These are phyloP conservation scores for Chiloscyllium plagiosum DNA, from an alignment of 2,113 vertebrate genomes.

Conservation along the genomic window DNA sequence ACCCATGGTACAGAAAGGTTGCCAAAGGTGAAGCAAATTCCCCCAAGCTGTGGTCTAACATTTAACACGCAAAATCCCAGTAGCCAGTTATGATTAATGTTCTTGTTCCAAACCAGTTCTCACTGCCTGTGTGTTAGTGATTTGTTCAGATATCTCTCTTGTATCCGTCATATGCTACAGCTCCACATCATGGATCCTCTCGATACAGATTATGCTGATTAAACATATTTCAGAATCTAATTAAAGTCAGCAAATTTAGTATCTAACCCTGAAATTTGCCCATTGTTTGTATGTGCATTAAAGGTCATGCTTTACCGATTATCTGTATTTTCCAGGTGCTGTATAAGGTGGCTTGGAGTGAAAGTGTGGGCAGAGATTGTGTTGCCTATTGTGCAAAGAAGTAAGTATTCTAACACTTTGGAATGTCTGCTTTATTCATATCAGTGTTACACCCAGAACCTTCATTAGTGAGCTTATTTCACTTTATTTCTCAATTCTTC, in stretches of 20 bases:
- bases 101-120: not conserved
- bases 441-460: not conserved
- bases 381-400: slow-evolving; percentile 82
- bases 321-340: slow-evolving; percentile 65
- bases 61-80: not conserved
- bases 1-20: not conserved
- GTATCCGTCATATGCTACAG: not conserved
- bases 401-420: slow-evolving; percentile 53
- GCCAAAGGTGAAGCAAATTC: not conserved
- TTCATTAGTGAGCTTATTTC: not conserved
- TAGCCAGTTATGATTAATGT: not conserved
- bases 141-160: not conserved
- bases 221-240: not conserved
- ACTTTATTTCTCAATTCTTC: not conserved
- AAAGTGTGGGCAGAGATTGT: slow-evolving; percentile 82
- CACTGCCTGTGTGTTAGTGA: not conserved
- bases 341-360: slow-evolving; percentile 93
- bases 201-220: too few relatives aligned
- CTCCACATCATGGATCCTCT: not conserved
- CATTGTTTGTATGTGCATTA: not conserved
- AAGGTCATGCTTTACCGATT: not conserved
- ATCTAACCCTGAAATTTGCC: not conserved
- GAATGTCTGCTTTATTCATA: not conserved
- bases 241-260: not conserved
- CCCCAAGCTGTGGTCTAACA: not conserved